Percentiles rank a stretch among this genome's conserved stretches.
Evolutionary conservation across 2,797 vertebrate genomes (phyloP).

Genomic region (Falco cherrug): DNA sequence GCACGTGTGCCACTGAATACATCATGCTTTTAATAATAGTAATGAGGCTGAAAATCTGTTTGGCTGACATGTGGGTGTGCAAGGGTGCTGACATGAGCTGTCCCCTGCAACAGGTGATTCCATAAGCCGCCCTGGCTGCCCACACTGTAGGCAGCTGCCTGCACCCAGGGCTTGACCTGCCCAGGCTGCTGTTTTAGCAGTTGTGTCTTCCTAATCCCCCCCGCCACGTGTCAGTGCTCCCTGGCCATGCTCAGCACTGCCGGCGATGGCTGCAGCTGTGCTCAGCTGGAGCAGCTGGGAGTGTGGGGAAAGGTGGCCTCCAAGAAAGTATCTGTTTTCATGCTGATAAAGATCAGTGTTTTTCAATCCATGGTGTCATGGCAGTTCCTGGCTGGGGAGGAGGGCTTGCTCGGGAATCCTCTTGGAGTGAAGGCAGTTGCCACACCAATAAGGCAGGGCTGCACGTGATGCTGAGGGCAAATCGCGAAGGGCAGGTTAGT

Average conservation of each 20-base stretch:
- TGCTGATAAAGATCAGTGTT: neutral
- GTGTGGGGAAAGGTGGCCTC: neutral
- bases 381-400: neutral
- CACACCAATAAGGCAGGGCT: neutral
- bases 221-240: neutral
- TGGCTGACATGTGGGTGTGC: neutral
- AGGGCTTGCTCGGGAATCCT: neutral
- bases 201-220: conserved; percentile 37
- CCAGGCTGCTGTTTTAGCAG: conserved; percentile 32
- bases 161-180: neutral
- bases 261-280: neutral
- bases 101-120: conserved; percentile 50
- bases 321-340: neutral
- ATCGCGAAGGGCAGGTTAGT: neutral
- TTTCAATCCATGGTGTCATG: neutral
- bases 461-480: accelerated
- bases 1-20: neutral
- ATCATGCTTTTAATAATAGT: neutral
- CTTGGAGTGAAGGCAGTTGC: neutral
- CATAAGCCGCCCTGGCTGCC: conserved; percentile 4
- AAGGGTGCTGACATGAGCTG: neutral
- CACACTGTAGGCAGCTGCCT: conserved; percentile 52
- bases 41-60: conserved; percentile 1
- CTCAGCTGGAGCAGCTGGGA: conserved; percentile 6
- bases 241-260: neutral